Conservation (phyloP, 2,113 vertebrate genomes). For the Pituophis catenifer region DNA sequence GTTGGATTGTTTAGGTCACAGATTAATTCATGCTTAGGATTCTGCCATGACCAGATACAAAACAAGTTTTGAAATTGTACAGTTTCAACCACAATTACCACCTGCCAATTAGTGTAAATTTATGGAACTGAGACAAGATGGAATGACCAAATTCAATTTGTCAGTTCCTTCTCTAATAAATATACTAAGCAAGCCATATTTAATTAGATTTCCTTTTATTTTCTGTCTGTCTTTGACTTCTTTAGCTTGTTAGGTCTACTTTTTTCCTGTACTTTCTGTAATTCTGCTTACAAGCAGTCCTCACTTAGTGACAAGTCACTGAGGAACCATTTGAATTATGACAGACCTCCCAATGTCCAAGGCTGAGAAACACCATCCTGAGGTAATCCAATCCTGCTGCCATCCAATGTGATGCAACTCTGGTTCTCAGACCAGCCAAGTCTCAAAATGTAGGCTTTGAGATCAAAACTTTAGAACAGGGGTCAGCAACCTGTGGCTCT, state of each 20-base stretch:
- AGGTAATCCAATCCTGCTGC: no score
- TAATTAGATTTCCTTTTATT: background rate
- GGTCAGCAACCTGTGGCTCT: no score
- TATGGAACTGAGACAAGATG: background rate
- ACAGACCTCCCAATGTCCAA: background rate
- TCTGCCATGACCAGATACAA: background rate
- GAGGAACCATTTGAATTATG: background rate
- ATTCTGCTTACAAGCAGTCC: background rate
- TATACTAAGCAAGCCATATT: background rate
- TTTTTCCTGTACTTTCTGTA: background rate
- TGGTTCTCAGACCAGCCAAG: no score
- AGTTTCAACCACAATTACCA: background rate
- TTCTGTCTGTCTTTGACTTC: background rate
- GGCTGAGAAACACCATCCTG: no score
- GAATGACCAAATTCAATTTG: background rate
- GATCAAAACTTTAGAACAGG: no score
- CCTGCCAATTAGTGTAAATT: background rate
- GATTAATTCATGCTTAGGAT: background rate
- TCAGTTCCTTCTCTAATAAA: background rate
- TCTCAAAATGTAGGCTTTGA: no score
- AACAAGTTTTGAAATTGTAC: background rate
- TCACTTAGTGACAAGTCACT: background rate
- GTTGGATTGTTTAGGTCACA: background rate
- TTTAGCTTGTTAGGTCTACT: background rate
- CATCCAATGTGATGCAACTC: no score